Base-by-base conservation (phyloP, 2,113 vertebrate species). In the Hippocampus barbouri region DNA sequence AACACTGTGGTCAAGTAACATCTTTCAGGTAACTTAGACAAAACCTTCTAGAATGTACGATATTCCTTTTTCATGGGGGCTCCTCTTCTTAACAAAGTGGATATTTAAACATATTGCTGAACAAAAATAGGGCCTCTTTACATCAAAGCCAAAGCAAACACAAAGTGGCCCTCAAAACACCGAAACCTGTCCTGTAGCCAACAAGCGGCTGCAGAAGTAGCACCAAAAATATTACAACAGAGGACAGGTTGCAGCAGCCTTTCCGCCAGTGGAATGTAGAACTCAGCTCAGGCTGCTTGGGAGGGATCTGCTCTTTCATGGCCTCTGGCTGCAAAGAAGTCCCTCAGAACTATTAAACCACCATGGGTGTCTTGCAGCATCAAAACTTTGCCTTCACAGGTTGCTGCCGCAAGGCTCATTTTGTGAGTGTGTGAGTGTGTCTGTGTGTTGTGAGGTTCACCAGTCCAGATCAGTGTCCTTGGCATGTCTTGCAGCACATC, bases 401-500 rank as follows among this genome's bases (percentile, higher is more conserved):
- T 68, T 76, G 76, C 83, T 80, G 81, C 60, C 65, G 23, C 20
- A 11, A 76, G 79, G 81, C 83, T 81, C 80, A 84, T 79, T 77
- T 78, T 74, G 73, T 72, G 69, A 66, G 67, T 70, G 81, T 77
- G 43, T 59, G 66, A 69, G 78, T 23, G 73, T 81, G 69, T 67
- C 74, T 54, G 16, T 23, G 57, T 47, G 16, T 47, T 72, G 73
- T 25, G 68, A 65, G 68, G 18, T 64, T 71, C 66, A 4, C 23
- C 60, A 41, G 73, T 70, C 71, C 71, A 63, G 79, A 69, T 94
- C 93, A 96, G 86, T 95, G 96, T 76, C 96, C 96, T 89, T 98
- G 97, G 93, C 97, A 99, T 23, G 97, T 99, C 91, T 97, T 97
- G 91, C 97, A 99, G 92, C 97, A 99, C 97, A 98, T 98, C 91